phyloP scores from a whole-genome alignment of 2,113 vertebrate species.

The Helogale parvula region DNA sequence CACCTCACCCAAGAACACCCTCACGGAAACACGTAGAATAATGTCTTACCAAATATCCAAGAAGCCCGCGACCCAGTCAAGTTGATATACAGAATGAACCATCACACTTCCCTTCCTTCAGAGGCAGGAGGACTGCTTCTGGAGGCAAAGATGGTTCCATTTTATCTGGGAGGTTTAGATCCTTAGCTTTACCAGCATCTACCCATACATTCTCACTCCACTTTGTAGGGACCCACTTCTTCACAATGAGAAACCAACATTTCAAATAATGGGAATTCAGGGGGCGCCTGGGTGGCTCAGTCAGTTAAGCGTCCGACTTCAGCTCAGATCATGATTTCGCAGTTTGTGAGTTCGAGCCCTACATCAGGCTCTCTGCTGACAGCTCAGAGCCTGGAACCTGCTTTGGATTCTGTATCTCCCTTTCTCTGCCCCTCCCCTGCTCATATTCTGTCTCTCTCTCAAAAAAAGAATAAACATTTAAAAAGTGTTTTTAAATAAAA shows the following conservation, averaged over 20 bases:
- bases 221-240: not conserved
- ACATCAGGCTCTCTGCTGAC: too few relatives aligned
- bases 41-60: not conserved
- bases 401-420: too few relatives aligned
- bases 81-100: not conserved
- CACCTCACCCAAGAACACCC: not conserved
- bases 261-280: not conserved
- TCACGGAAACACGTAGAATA: not conserved
- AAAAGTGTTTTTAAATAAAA: too few relatives aligned
- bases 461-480: too few relatives aligned
- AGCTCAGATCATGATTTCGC: too few relatives aligned
- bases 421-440: too few relatives aligned
- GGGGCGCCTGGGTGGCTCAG: too few relatives aligned
- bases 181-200: not conserved
- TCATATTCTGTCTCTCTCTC: too few relatives aligned
- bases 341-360: too few relatives aligned
- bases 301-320: too few relatives aligned
- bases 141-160: not conserved
- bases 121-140: not conserved
- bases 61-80: not conserved
- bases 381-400: too few relatives aligned
- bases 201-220: not conserved
- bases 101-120: not conserved
- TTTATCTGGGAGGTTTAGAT: not conserved
- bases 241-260: not conserved